Base-by-base conservation (phyloP, 2,797 vertebrate genomes). In the Yasuhikotakia modesta region DNA sequence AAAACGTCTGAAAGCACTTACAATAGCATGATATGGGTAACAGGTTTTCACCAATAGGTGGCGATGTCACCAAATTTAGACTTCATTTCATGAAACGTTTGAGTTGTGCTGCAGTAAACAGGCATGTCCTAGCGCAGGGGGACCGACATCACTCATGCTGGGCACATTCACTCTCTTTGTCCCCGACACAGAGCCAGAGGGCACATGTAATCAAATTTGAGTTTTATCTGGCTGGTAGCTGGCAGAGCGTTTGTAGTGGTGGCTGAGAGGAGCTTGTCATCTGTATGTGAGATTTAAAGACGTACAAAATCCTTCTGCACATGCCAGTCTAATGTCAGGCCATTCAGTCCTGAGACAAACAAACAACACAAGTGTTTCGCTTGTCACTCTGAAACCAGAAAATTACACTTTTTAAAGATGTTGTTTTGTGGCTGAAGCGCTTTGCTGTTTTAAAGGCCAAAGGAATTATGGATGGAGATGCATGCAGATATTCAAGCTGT, bases 191-290 rank as follows among this genome's bases (percentile, higher is more conserved):
- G 95, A 97, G 96, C 95, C 96, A 98, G 97, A 98, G 96, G 96
- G 96, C 96, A 93, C 96, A 95, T 99, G 96, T 97, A 97, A 96
- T 96, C 95, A 96, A 95, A 98, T 97, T 95, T 96, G 95, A 95
- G 94, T 96, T 96, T 93, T 92, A 91, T 84, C 86, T 87, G 78
- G 79, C 91, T 92, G 96, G 95, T 92, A 89, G 92, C 91, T 86
- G 90, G 89, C 74, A 58, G 81, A 67, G 79, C 82, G 81, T 80
- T 75, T 76, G 88, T 85, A 84, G 87, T 84, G 65, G 84, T 88
- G 78, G 75, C 80, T 77, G 45, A 27, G 35, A 68, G 50, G 55
- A 79, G 78, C 61, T 61, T 53, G 35, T 78, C 43, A 73, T 77
- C 48, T 39, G 67, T 21, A 61, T 4, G 58, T 61, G 14, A 61